Percentiles rank a stretch among this genome's conserved stretches.
phyloP scores from a whole-genome alignment of 2,888 invertebrate species.

The Dolichomitus sp. region DNA sequence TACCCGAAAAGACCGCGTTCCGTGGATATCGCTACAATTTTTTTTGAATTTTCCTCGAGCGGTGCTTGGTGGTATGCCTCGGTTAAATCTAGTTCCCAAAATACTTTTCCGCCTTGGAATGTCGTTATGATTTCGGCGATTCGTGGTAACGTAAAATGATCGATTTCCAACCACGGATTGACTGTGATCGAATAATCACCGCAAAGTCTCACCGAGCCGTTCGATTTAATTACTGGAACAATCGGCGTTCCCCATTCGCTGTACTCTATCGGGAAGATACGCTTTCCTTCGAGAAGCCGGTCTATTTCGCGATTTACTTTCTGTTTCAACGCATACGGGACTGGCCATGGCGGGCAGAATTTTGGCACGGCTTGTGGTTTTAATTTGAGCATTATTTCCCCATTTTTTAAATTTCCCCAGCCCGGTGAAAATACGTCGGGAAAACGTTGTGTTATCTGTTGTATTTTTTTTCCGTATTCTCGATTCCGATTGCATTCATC shows the following conservation, averaged over 20 bases:
- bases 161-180: conserved; percentile 62
- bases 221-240: conserved; percentile 73
- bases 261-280: background rate
- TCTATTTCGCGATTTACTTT: conserved; percentile 15
- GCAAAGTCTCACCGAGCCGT: conserved; percentile 73
- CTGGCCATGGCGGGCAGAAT: conserved; percentile 22
- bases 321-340: conserved; percentile 8
- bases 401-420: conserved; percentile 7
- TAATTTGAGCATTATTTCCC: background rate
- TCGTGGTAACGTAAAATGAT: conserved; percentile 65
- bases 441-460: background rate
- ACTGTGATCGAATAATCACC: conserved; percentile 73
- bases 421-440: conserved; percentile 12
- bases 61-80: conserved; percentile 59
- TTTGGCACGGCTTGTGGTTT: conserved; percentile 7
- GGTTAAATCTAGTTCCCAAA: conserved; percentile 61
- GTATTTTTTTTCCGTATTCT: background rate
- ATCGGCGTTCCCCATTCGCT: conserved; percentile 77
- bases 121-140: conserved; percentile 53
- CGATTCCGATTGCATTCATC: background rate
- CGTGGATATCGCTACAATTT: conserved; percentile 37
- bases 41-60: conserved; percentile 37
- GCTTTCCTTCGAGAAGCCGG: background rate
- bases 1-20: conserved; percentile 56
- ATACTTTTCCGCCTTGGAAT: conserved; percentile 69